Conservation (phyloP, 1,140 invertebrate genomes). For the Chironomus striatipennis region DNA sequence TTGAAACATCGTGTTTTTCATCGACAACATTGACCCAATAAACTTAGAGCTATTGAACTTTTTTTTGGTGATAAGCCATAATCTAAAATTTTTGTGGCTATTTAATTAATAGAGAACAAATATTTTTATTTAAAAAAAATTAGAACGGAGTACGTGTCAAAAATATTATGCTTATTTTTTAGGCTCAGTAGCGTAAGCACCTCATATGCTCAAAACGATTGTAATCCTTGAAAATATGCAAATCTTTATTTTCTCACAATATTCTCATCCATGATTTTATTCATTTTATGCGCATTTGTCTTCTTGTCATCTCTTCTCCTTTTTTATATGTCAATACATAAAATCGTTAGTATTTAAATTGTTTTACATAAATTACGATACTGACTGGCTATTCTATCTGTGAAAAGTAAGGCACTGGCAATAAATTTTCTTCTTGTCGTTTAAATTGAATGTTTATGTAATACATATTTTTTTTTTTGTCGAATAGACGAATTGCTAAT, state of each 20-base stretch:
- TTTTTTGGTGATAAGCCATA: not conserved
- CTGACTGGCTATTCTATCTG: not conserved
- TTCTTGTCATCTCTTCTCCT: not conserved
- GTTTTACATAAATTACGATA: too few species aligned
- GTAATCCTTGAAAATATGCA: constrained; percentile 18
- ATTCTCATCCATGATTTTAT: too few species aligned
- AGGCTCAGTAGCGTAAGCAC: not conserved
- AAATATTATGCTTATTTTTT: too few species aligned
- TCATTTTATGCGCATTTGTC: not conserved
- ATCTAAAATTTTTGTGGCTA: not conserved
- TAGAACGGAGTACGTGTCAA: too few species aligned
- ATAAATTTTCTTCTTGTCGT: not conserved
- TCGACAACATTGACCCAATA: constrained; percentile 5
- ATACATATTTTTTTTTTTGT: not conserved
- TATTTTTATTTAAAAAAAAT: too few species aligned
- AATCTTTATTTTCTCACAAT: not conserved
- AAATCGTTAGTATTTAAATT: too few species aligned
- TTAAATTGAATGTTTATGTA: not conserved
- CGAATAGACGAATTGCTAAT: too few species aligned
- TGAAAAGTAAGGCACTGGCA: not conserved
- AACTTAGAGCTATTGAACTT: not conserved
- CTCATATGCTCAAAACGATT: not conserved
- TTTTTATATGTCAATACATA: too few species aligned
- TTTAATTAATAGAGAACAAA: not conserved
- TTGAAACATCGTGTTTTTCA: too few species aligned